A percentile compares a stretch with the other conserved stretches of the same genome.
Evolutionary conservation across 2,113 vertebrate species (phyloP).

Genomic region (Hydropotes inermis): DNA sequence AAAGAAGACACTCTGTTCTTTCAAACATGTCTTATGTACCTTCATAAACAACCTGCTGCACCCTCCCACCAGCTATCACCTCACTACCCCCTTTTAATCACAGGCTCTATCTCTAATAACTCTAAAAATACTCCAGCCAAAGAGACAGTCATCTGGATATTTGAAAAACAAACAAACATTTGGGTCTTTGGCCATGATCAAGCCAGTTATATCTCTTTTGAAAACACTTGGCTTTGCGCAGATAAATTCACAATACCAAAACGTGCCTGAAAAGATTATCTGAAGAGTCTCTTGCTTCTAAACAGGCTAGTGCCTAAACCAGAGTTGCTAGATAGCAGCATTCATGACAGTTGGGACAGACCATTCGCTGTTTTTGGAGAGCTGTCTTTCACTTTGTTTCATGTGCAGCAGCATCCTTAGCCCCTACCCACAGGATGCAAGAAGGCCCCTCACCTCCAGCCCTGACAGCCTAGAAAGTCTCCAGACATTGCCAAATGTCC

Average conservation of each 20-base stretch:
- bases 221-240: not conserved
- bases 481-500: not conserved
- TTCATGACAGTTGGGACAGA: not conserved
- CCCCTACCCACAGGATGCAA: not conserved
- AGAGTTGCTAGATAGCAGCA: not conserved
- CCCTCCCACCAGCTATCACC: not conserved
- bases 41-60: not conserved
- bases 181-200: conserved; percentile 1
- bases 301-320: not conserved
- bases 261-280: not conserved
- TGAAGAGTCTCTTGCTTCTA: not conserved
- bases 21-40: not conserved
- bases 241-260: not conserved
- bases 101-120: not conserved
- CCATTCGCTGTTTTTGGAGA: not conserved
- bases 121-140: not conserved
- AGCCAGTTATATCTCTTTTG: not conserved
- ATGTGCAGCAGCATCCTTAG: not conserved
- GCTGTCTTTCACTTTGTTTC: no score
- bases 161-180: not conserved
- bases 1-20: conserved; percentile 41
- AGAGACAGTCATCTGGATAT: not conserved
- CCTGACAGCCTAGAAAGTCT: not conserved
- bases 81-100: not conserved
- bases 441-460: not conserved